Conservation (phyloP, 2,888 invertebrate genomes). For the Aproaerema taeniolella region DNA sequence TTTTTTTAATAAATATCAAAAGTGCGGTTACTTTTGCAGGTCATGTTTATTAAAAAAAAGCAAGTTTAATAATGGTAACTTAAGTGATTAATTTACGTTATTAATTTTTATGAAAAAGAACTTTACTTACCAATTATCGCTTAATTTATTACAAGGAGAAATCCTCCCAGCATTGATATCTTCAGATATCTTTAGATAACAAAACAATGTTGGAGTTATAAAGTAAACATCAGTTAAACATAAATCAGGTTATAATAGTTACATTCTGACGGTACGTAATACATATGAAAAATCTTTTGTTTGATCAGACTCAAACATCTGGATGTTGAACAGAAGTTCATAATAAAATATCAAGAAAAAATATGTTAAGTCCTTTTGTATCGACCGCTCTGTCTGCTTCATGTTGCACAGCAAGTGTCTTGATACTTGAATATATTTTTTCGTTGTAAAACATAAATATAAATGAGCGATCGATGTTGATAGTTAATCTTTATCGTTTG, state of each 20-base stretch:
- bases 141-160: slow-evolving; percentile 7
- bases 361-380: slow-evolving; percentile 76
- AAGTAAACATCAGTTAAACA: slow-evolving; percentile 58
- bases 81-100: neutral
- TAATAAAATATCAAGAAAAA: slow-evolving; percentile 76
- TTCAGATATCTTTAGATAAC: slow-evolving; percentile 31
- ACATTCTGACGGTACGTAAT: slow-evolving; percentile 55
- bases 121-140: neutral
- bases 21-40: too few relatives aligned
- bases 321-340: slow-evolving; percentile 76
- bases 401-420: slow-evolving; percentile 32
- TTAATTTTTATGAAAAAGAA: neutral
- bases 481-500: slow-evolving; percentile 40
- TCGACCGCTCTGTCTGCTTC: slow-evolving; percentile 61
- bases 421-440: slow-evolving; percentile 43
- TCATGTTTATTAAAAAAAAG: too few relatives aligned
- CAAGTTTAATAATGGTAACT: slow-evolving; percentile 1
- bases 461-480: slow-evolving; percentile 24
- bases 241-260: slow-evolving; percentile 68
- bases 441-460: slow-evolving; percentile 16
- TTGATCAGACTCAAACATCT: slow-evolving; percentile 73
- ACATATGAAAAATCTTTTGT: slow-evolving; percentile 72
- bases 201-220: slow-evolving; percentile 52
- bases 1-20: too few relatives aligned
- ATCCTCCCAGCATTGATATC: slow-evolving; percentile 9